phyloP scores from a whole-genome alignment of 1,140 invertebrate genomes.

The Aphis craccivora region DNA sequence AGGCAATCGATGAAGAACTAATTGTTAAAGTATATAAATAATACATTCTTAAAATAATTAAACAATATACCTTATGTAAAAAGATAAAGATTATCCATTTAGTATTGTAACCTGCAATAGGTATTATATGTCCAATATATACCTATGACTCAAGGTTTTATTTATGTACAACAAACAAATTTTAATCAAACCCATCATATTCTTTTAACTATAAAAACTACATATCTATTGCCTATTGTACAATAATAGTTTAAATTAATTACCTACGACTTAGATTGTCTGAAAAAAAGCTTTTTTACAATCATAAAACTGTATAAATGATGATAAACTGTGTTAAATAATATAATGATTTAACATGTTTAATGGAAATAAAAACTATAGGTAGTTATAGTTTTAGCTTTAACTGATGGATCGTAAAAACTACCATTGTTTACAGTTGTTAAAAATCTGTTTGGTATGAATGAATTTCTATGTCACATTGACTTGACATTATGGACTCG shows the following conservation, averaged over 20 bases:
- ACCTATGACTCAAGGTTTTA: not conserved
- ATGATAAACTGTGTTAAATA: not conserved
- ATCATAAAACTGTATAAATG: not conserved
- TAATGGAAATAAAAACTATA: too few species aligned
- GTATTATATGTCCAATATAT: not conserved
- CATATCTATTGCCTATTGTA: not conserved
- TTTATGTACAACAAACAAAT: not conserved
- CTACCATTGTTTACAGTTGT: too few species aligned
- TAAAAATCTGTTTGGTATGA: not conserved
- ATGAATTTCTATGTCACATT: not conserved
- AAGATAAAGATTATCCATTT: not conserved
- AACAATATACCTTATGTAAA: slow-evolving; percentile 28
- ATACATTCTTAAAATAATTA: slow-evolving; percentile 22
- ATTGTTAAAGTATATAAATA: not conserved
- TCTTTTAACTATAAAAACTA: not conserved
- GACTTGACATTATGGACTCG: not conserved
- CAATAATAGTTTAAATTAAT: not conserved
- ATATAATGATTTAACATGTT: too few species aligned
- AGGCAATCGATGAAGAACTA: slow-evolving; percentile 30
- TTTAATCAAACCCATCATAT: not conserved
- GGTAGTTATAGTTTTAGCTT: too few species aligned
- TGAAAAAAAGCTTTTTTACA: not conserved
- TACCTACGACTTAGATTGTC: not conserved
- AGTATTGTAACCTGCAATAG: not conserved
- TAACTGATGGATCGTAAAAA: too few species aligned